These are phyloP conservation scores for Taphrorychus bicolor DNA, from an alignment of 2,888 invertebrate genomes.

Conservation along the genomic window DNA sequence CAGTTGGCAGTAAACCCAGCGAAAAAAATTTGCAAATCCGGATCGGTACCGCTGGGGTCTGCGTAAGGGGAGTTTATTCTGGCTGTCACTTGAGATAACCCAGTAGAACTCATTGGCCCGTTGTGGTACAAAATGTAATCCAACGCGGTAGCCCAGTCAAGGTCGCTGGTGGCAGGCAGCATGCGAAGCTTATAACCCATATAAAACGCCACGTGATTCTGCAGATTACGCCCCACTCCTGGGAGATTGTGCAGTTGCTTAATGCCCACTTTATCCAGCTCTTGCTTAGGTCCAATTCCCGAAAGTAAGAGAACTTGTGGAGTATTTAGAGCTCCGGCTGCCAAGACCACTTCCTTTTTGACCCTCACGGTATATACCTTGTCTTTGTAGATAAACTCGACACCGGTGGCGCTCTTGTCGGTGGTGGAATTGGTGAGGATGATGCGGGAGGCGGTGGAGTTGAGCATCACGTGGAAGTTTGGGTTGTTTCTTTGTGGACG, in stretches of 20 bases:
- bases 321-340: conserved; percentile 71
- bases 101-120: conserved; percentile 71
- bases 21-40: conserved; percentile 74
- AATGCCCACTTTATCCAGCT: conserved; percentile 66
- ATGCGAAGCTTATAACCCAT: conserved; percentile 65
- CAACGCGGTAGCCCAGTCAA: conserved; percentile 69
- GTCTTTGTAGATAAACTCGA: conserved; percentile 67
- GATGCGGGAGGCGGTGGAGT: conserved; percentile 68
- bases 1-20: conserved; percentile 70
- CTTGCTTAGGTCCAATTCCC: conserved; percentile 70
- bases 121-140: conserved; percentile 67
- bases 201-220: conserved; percentile 71
- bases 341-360: conserved; percentile 67
- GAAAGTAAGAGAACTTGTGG: conserved; percentile 72
- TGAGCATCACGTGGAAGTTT: conserved; percentile 69
- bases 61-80: conserved; percentile 69
- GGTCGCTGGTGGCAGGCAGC: conserved; percentile 62
- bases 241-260: conserved; percentile 68
- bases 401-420: conserved; percentile 64
- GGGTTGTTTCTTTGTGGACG: conserved; percentile 65
- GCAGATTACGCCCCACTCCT: conserved; percentile 74
- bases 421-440: conserved; percentile 59
- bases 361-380: conserved; percentile 61
- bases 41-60: conserved; percentile 66
- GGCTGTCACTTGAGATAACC: conserved; percentile 60